phyloP scores from a whole-genome alignment of 1,140 invertebrate genomes.

The Pogonus chalceus region DNA sequence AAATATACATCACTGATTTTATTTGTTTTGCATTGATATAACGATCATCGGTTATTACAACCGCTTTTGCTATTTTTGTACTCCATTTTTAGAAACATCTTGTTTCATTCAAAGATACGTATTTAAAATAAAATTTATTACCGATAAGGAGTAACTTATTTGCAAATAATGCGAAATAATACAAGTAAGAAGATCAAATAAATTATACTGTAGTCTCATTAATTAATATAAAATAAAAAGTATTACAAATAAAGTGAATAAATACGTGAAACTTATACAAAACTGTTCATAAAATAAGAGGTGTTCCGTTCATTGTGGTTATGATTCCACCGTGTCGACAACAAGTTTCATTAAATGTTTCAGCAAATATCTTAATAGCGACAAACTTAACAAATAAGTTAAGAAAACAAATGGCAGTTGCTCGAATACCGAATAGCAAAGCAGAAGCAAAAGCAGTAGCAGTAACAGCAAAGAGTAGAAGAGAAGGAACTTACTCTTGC shows the following conservation, averaged over 20 bases:
- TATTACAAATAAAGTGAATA: background rate
- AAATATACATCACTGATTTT: too few relatives aligned
- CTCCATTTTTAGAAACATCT: too few relatives aligned
- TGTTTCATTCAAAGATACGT: too few relatives aligned
- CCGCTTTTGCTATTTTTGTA: too few relatives aligned
- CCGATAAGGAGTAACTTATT: too few relatives aligned
- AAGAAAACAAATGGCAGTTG: background rate
- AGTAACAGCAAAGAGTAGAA: background rate
- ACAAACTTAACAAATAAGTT: constrained; percentile 5
- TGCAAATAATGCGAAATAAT: too few relatives aligned
- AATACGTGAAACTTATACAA: background rate
- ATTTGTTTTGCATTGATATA: too few relatives aligned
- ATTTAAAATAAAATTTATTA: too few relatives aligned
- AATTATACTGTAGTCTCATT: too few relatives aligned
- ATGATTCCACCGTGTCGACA: too few relatives aligned
- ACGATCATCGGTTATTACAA: too few relatives aligned
- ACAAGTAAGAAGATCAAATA: too few relatives aligned
- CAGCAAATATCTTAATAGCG: background rate
- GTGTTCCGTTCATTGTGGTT: background rate
- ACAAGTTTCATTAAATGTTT: background rate
- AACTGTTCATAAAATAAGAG: background rate
- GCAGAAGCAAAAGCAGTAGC: background rate
- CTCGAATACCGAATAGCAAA: background rate
- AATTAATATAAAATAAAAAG: background rate
- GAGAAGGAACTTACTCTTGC: background rate